Conservation (phyloP, 1,140 invertebrate genomes). For the Caenorhabditis briggsae region DNA sequence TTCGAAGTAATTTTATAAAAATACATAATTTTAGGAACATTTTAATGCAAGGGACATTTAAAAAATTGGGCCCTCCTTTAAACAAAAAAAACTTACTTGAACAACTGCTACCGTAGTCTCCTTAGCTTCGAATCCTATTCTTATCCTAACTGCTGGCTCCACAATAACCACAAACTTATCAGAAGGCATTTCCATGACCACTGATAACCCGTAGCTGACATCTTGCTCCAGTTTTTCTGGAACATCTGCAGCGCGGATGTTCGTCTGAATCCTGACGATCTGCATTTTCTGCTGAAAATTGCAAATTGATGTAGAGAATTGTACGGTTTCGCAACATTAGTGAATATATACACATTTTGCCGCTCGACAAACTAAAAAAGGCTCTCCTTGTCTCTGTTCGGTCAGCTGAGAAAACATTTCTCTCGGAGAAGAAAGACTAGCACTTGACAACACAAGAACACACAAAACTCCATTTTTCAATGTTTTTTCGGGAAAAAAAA, state of each 20-base stretch:
- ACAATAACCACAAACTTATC: slow-evolving; percentile 42
- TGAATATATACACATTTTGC: slow-evolving; percentile 11
- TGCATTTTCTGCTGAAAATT: not conserved
- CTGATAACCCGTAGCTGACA: slow-evolving; percentile 11
- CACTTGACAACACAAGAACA: slow-evolving; percentile 15
- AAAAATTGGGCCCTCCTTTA: no score
- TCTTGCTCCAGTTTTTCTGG: slow-evolving; percentile 21
- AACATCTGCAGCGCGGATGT: slow-evolving; percentile 5
- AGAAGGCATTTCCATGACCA: slow-evolving; percentile 21
- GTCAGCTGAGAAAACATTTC: slow-evolving; percentile 49
- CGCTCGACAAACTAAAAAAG: slow-evolving; percentile 26
- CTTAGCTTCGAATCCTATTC: not conserved
- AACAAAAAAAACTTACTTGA: slow-evolving; percentile 1
- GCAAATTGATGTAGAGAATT: not conserved
- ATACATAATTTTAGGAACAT: no score
- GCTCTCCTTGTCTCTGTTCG: not conserved
- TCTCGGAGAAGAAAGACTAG: not conserved
- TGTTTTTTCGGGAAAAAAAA: not conserved
- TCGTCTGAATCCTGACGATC: slow-evolving; percentile 8
- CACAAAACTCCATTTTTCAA: slow-evolving; percentile 31
- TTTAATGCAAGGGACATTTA: no score
- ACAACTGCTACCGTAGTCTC: slow-evolving; percentile 23
- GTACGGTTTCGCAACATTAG: not conserved
- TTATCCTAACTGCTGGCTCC: slow-evolving; percentile 25
- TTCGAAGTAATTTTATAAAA: no score